Evolutionary conservation across 2,797 vertebrate species (phyloP).

Genomic region (Cetoscarus ocellatus): DNA sequence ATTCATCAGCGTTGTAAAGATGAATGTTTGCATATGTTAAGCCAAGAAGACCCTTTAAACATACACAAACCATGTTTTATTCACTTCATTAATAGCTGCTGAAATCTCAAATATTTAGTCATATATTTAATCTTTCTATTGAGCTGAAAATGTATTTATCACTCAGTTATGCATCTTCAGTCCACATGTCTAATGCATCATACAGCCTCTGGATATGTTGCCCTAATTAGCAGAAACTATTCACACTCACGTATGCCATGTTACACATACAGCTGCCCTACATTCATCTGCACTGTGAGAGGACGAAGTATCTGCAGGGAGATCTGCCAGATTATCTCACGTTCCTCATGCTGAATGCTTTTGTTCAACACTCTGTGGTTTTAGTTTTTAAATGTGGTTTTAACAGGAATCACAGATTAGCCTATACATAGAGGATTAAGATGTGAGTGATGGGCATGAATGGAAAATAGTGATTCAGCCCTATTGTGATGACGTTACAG

Average conservation of each 20-base stretch:
- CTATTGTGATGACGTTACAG: no score
- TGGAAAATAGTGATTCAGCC: no score
- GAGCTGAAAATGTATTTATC: constrained; percentile 13
- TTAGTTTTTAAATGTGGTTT: neutral
- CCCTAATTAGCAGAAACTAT: constrained; percentile 47
- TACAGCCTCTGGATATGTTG: constrained; percentile 30
- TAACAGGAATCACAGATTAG: no score
- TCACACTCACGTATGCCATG: constrained; percentile 20
- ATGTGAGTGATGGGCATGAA: no score
- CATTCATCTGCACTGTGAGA: constrained; percentile 22
- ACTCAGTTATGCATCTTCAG: constrained; percentile 11
- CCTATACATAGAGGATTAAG: no score
- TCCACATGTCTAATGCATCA: constrained; percentile 26
- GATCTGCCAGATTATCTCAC: neutral
- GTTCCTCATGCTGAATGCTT: neutral
- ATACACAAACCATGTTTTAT: constrained; percentile 11
- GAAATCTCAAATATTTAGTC: constrained; percentile 15
- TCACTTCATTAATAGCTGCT: constrained; percentile 25
- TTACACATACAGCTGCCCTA: constrained; percentile 28
- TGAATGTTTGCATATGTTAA: constrained; percentile 29
- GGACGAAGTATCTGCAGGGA: constrained; percentile 22
- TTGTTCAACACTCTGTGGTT: neutral
- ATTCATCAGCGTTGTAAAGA: constrained; percentile 10
- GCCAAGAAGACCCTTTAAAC: neutral
- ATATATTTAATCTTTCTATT: constrained; percentile 12